phyloP scores from a whole-genome alignment of 2,113 vertebrate genomes.

The Varanus komodoensis region DNA sequence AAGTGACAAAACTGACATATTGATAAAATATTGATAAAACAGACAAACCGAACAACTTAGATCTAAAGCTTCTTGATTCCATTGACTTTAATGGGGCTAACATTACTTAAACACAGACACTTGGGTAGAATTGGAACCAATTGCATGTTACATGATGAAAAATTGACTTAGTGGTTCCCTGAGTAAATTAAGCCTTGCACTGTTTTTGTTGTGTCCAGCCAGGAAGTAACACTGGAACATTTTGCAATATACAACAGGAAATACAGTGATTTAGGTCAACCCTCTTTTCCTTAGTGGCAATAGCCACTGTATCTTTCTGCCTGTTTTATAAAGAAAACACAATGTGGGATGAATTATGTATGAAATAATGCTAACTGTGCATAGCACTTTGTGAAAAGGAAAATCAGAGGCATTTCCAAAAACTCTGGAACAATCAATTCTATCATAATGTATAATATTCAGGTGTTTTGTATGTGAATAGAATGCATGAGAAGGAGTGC shows the following conservation, averaged over 20 bases:
- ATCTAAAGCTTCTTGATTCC: not conserved
- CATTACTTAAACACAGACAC: not conserved
- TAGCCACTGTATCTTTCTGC: not conserved
- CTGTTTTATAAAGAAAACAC: not conserved
- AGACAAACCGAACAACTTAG: rapidly evolving
- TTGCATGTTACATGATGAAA: not conserved
- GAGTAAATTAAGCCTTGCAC: not conserved
- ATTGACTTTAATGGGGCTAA: not conserved
- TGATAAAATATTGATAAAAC: not conserved
- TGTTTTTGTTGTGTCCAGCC: not conserved
- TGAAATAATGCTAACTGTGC: not conserved
- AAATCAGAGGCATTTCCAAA: not conserved
- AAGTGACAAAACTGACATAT: not conserved
- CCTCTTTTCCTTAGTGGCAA: not conserved
- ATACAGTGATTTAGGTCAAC: not conserved
- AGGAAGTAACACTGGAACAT: not conserved
- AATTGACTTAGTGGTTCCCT: not conserved
- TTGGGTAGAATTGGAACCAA: not conserved
- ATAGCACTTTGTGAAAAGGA: not conserved
- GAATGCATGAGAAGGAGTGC: too few relatives aligned
- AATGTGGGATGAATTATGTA: not conserved
- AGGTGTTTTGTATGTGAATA: not conserved
- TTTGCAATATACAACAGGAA: not conserved
- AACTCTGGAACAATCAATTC: conserved; percentile 2
- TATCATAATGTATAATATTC: not conserved